Evolutionary conservation across 1,140 invertebrate genomes (phyloP).

Genomic region (Philotrypesis tridentata): DNA sequence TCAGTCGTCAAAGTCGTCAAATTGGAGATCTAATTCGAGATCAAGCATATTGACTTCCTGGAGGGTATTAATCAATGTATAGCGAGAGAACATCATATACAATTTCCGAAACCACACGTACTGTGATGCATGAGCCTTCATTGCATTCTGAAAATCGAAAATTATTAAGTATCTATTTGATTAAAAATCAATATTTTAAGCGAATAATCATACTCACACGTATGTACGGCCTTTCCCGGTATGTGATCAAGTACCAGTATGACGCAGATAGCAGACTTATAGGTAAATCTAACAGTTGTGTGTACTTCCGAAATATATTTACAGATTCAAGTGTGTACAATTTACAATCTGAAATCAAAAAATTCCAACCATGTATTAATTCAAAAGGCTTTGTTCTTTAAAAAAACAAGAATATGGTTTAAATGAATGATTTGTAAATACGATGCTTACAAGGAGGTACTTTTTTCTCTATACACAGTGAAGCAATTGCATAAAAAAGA

Average conservation of each 20-base stretch:
- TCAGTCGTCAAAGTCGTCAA: slow-evolving; percentile 77
- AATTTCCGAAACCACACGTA: slow-evolving; percentile 94
- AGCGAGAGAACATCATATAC: slow-evolving; percentile 92
- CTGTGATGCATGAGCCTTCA: slow-evolving; percentile 90
- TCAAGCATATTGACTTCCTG: slow-evolving; percentile 81
- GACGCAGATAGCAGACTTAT: slow-evolving; percentile 84
- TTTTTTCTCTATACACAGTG: slow-evolving; percentile 83
- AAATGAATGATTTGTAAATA: not conserved
- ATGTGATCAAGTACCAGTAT: slow-evolving; percentile 80
- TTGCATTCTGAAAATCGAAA: slow-evolving; percentile 78
- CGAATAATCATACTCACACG: slow-evolving; percentile 57
- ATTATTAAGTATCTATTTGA: not conserved
- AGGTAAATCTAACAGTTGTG: slow-evolving; percentile 86
- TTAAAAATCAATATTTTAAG: not conserved
- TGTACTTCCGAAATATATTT: slow-evolving; percentile 91
- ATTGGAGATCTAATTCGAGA: slow-evolving; percentile 83
- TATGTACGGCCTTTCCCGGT: slow-evolving; percentile 66
- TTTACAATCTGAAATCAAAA: slow-evolving; percentile 81
- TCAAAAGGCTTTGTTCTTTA: slow-evolving; percentile 11
- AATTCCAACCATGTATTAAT: slow-evolving; percentile 8
- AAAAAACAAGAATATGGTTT: not conserved
- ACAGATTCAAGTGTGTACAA: slow-evolving; percentile 89
- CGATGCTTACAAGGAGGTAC: slow-evolving; percentile 80
- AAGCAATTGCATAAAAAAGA: slow-evolving; percentile 85
- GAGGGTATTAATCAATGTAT: slow-evolving; percentile 91